These are phyloP conservation scores for Oxytorus armatus DNA, from an alignment of 2,888 invertebrate genomes.

Conservation along the genomic window DNA sequence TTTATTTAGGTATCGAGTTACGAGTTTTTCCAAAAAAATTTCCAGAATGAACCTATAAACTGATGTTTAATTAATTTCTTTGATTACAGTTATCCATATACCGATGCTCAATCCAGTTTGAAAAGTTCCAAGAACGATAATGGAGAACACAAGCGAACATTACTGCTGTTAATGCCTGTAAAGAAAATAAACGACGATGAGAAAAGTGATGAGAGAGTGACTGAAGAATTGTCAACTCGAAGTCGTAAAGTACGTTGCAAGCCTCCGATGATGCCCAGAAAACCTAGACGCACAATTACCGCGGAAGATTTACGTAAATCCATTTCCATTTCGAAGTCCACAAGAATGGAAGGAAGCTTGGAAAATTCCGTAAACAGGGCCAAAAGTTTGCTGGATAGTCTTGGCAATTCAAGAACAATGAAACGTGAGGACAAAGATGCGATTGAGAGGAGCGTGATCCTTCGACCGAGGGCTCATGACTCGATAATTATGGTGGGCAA, in stretches of 20 bases:
- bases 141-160: constrained; percentile 55
- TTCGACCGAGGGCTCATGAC: constrained; percentile 3
- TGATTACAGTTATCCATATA: constrained; percentile 61
- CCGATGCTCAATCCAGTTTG: not conserved
- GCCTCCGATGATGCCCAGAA: constrained; percentile 23
- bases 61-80: constrained; percentile 11
- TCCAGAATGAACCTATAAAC: too few species aligned
- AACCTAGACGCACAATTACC: constrained; percentile 26
- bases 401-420: constrained; percentile 7
- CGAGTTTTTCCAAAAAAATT: too few species aligned
- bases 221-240: constrained; percentile 12
- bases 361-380: constrained; percentile 15
- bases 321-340: not conserved
- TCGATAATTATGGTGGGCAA: constrained; percentile 6
- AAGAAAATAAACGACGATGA: constrained; percentile 50
- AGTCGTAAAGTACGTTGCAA: constrained; percentile 70
- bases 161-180: constrained; percentile 63
- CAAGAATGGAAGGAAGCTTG: not conserved
- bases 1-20: too few species aligned
- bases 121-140: constrained; percentile 9
- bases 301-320: not conserved
- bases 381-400: not conserved
- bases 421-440: constrained; percentile 33
- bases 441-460: constrained; percentile 7
- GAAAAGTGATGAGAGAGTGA: constrained; percentile 38